Evolutionary conservation across 2,113 vertebrate genomes (phyloP).

Genomic region (Rhagologus leucostigma): DNA sequence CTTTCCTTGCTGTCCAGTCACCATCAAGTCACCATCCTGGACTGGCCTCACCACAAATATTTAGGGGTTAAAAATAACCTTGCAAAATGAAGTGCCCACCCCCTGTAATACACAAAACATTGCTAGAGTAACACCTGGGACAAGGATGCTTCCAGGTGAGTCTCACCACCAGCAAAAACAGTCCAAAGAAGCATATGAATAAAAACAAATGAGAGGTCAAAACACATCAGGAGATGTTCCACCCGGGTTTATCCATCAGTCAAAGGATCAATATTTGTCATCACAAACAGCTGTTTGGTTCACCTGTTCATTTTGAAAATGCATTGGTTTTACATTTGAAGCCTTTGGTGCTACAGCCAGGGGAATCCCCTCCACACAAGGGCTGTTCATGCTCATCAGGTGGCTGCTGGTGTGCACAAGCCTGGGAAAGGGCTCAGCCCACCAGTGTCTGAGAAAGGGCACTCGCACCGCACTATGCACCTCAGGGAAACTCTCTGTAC

Average conservation of each 20-base stretch:
- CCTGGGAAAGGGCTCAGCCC: neutral
- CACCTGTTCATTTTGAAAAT: neutral
- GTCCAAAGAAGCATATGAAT: neutral
- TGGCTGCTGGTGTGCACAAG: neutral
- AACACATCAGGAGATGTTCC: neutral
- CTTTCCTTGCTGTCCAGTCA: neutral
- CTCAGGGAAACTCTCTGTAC: neutral
- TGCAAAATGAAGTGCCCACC: neutral
- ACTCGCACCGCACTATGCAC: accelerated
- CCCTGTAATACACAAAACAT: neutral
- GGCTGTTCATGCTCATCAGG: neutral
- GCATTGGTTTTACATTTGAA: neutral
- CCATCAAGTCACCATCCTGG: neutral
- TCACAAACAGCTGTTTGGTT: neutral
- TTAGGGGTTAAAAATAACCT: neutral
- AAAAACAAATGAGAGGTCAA: neutral
- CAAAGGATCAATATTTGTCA: neutral
- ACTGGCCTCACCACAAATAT: neutral
- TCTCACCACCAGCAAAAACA: accelerated
- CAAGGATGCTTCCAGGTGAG: neutral
- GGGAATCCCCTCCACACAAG: neutral
- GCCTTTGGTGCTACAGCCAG: neutral
- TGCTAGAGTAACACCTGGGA: neutral
- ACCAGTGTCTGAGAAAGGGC: neutral
- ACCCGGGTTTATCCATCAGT: neutral